Conservation (phyloP, 2,113 vertebrate species). For the Oryzias celebensis region DNA sequence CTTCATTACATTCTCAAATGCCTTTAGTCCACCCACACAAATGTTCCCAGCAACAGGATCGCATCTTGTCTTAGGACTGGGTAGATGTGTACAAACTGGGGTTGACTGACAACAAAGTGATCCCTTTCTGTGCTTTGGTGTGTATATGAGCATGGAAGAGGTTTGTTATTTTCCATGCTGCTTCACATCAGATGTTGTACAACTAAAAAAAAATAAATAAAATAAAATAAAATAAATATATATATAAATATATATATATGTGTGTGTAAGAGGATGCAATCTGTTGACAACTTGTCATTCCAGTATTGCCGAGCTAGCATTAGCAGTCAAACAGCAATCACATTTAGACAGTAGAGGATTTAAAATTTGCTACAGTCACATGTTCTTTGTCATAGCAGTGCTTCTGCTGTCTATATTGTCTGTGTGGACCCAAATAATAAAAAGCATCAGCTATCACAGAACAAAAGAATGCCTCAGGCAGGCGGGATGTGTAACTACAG, state of each 20-base stretch:
- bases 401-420: background rate
- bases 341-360: no score
- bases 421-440: background rate
- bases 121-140: slow-evolving; percentile 11
- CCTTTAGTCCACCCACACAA: slow-evolving; percentile 27
- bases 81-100: slow-evolving; percentile 7
- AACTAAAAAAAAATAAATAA: background rate
- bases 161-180: background rate
- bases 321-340: no score
- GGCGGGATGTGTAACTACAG: background rate
- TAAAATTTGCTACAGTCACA: no score
- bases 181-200: background rate
- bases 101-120: slow-evolving; percentile 17
- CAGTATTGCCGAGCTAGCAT: no score
- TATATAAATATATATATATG: no score
- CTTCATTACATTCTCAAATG: slow-evolving; percentile 18
- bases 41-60: slow-evolving; percentile 18
- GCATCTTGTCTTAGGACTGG: slow-evolving; percentile 17
- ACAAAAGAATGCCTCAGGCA: slow-evolving; percentile 15
- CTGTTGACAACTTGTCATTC: background rate
- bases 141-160: slow-evolving; percentile 5
- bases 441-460: background rate
- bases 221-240: no score
- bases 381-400: background rate
- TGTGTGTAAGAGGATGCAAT: background rate